These are phyloP conservation scores for Catocala fraxini DNA, from an alignment of 2,888 invertebrate species.

Conservation along the genomic window DNA sequence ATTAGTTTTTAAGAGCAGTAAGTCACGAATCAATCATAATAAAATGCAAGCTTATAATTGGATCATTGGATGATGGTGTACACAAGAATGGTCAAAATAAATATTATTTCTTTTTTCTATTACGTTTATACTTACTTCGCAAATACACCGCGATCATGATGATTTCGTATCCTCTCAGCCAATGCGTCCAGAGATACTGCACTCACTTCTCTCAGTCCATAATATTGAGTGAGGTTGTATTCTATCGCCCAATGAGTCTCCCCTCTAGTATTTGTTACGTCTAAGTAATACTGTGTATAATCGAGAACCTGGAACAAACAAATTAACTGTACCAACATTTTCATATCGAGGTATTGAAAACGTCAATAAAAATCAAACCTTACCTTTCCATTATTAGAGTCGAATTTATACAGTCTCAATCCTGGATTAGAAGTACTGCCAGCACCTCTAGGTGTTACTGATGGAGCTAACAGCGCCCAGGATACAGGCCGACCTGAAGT, in stretches of 20 bases:
- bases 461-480: slow-evolving; percentile 96
- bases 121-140: slow-evolving; percentile 88
- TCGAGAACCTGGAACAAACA: slow-evolving; percentile 90
- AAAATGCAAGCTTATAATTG: slow-evolving; percentile 1
- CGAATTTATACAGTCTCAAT: slow-evolving; percentile 95
- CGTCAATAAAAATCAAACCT: slow-evolving; percentile 16
- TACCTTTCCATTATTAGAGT: slow-evolving; percentile 95
- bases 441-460: slow-evolving; percentile 95
- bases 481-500: slow-evolving; percentile 93
- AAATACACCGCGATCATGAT: slow-evolving; percentile 90
- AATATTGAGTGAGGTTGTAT: slow-evolving; percentile 95
- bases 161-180: slow-evolving; percentile 92
- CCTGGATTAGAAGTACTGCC: slow-evolving; percentile 96
- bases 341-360: neutral
- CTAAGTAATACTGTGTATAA: slow-evolving; percentile 96
- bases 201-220: slow-evolving; percentile 92
- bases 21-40: slow-evolving; percentile 14
- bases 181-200: slow-evolving; percentile 92
- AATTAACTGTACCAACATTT: neutral
- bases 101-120: slow-evolving; percentile 20
- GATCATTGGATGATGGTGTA: too few relatives aligned
- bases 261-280: slow-evolving; percentile 91
- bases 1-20: slow-evolving; percentile 9
- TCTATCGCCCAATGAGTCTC: slow-evolving; percentile 94
- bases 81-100: too few relatives aligned